Percentiles rank a stretch among this genome's conserved stretches.
phyloP scores from a whole-genome alignment of 2,888 invertebrate genomes.

The Drosophila rellima region DNA sequence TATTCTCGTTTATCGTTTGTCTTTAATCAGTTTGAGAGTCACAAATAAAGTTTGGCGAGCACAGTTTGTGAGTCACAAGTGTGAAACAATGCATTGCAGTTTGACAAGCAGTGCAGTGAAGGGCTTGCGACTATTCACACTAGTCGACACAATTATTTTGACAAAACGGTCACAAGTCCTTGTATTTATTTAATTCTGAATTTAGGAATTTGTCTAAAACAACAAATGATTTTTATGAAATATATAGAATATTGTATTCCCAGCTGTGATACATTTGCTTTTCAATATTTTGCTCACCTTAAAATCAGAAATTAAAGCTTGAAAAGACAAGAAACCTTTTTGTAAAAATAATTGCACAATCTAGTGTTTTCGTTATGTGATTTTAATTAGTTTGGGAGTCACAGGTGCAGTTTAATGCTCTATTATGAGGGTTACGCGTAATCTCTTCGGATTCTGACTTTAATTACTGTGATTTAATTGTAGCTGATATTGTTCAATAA shows the following conservation, averaged over 20 bases:
- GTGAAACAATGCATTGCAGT: background rate
- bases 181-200: too few species aligned
- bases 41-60: too few species aligned
- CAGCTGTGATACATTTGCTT: too few species aligned
- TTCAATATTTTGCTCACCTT: background rate
- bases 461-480: conserved; percentile 32
- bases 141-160: too few species aligned
- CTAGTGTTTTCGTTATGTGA: background rate
- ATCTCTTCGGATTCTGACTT: background rate
- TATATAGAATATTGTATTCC: background rate
- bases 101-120: conserved; percentile 1
- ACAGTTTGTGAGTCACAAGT: background rate
- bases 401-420: background rate
- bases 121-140: too few species aligned
- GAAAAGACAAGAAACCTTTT: background rate
- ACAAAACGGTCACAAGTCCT: too few species aligned
- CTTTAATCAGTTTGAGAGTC: too few species aligned
- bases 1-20: too few species aligned
- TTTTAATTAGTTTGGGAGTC: background rate
- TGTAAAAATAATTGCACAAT: background rate
- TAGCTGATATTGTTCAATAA: conserved; percentile 4
- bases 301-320: background rate
- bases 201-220: too few species aligned
- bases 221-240: too few species aligned
- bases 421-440: conserved; percentile 1